Evolutionary conservation across 2,888 invertebrate species (phyloP), one percentile per base, ranked within the genome.

Genomic region (Mechanitis mazaeus): DNA sequence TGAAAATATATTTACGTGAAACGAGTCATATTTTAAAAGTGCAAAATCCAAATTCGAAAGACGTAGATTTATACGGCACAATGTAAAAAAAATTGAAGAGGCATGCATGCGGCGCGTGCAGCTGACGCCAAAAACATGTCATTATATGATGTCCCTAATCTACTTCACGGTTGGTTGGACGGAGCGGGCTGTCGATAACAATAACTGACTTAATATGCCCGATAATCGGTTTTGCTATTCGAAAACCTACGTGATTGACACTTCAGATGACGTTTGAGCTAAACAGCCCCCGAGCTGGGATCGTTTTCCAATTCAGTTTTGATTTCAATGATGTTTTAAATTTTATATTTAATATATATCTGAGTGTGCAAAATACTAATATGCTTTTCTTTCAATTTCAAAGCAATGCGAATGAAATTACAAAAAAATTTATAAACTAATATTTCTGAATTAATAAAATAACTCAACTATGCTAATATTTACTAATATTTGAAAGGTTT

Each of bases 151-250:
- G 88, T 85, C 86, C 88, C 87, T 89, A 88, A 88, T 88, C 87
- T 87, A 85, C 83, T 88, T 85, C 83, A 87, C 83, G 86, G 83
- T 84, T 73, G 80, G 81, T 70, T 78, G 84, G 81, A 75, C 80
- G 79, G 78, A 80, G 74, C 76, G 77, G 76, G 77, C 83, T 84
- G 87, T 84, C 88, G 86, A 85, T 87, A 86, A 89, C 86, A 90
- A 89, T 89, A 87, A 87, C 84, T 78, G 85, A 87, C 87, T 88
- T 88, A 89, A 89, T 89, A 87, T 80, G 78, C 81, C 81, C 85
- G 87, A 87, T 89, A 90, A 89, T 89, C 88, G 89, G 85, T 86
- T 90, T 87, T 83, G 82, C 86, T 87, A 87, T 89, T 87, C 81
- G 83, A 82, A 85, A 86, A 86, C 84, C 84, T 86, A 81, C 74